Conservation (phyloP, 2,888 invertebrate species). For the Cephus spinipes region DNA sequence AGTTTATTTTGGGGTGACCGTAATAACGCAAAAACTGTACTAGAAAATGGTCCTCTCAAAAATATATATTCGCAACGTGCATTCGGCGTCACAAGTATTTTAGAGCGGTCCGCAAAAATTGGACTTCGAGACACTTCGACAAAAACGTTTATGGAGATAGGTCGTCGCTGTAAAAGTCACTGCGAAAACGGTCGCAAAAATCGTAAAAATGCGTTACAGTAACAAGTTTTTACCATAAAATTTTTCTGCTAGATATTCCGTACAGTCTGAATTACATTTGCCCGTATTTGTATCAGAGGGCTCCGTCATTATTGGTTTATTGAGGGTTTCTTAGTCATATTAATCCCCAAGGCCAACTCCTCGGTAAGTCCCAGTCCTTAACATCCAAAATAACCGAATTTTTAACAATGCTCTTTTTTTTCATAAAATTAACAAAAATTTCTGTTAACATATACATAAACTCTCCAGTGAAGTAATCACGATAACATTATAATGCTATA, state of each 20-base stretch:
- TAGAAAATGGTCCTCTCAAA: conserved; percentile 43
- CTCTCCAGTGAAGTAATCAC: background rate
- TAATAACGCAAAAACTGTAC: conserved; percentile 62
- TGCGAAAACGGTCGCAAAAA: conserved; percentile 46
- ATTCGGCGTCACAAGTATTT: conserved; percentile 21
- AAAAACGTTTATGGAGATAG: conserved; percentile 53
- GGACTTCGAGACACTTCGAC: conserved; percentile 38
- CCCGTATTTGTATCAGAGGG: conserved; percentile 54
- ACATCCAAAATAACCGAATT: background rate
- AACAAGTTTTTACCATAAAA: conserved; percentile 52
- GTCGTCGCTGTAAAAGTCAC: conserved; percentile 28
- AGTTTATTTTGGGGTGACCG: conserved; percentile 61
- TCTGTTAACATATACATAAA: background rate
- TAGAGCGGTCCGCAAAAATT: conserved; percentile 44
- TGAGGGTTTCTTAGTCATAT: conserved; percentile 36
- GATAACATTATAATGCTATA: background rate
- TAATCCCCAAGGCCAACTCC: conserved; percentile 40
- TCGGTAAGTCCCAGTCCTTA: background rate
- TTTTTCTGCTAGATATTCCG: background rate
- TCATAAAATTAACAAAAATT: background rate
- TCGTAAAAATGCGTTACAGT: conserved; percentile 53
- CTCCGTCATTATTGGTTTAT: conserved; percentile 58
- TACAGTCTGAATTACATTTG: conserved; percentile 56
- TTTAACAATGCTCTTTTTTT: background rate
- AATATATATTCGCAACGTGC: conserved; percentile 35